Evolutionary conservation across 2,797 vertebrate genomes (phyloP).

Genomic region (Eulemur mongoz): DNA sequence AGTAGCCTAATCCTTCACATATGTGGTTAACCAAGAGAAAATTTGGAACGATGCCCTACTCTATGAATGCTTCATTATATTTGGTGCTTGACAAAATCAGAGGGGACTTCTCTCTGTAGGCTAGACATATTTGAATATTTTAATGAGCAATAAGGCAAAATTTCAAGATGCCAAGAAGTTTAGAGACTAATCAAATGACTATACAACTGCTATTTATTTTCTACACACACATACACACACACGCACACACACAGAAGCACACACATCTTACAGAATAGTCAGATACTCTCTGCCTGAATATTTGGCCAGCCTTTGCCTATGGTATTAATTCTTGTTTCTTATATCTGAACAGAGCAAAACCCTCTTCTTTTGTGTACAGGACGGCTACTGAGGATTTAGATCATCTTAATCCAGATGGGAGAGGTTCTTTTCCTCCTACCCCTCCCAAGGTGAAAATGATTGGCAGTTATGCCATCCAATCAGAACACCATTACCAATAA

Average conservation of each 20-base stretch:
- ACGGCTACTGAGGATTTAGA: background rate
- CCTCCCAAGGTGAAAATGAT: background rate
- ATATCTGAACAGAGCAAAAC: background rate
- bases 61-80: background rate
- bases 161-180: conserved; percentile 25
- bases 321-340: background rate
- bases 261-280: background rate
- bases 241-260: background rate
- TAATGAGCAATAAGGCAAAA: background rate
- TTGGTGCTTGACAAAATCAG: background rate
- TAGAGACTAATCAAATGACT: background rate
- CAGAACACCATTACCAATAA: background rate
- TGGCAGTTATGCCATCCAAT: background rate
- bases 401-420: background rate
- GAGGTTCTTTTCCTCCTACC: background rate
- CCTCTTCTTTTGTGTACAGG: background rate
- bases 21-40: conserved; percentile 13
- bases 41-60: background rate
- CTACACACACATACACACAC: background rate
- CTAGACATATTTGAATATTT: background rate
- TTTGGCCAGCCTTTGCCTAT: background rate
- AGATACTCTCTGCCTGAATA: background rate
- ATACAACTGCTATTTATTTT: background rate
- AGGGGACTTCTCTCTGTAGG: background rate
- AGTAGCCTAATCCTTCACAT: background rate